A percentile compares a stretch with the other conserved stretches of the same genome.
Conservation (phyloP, 2,888 invertebrate species). For the Lithophane ornitopus region DNA sequence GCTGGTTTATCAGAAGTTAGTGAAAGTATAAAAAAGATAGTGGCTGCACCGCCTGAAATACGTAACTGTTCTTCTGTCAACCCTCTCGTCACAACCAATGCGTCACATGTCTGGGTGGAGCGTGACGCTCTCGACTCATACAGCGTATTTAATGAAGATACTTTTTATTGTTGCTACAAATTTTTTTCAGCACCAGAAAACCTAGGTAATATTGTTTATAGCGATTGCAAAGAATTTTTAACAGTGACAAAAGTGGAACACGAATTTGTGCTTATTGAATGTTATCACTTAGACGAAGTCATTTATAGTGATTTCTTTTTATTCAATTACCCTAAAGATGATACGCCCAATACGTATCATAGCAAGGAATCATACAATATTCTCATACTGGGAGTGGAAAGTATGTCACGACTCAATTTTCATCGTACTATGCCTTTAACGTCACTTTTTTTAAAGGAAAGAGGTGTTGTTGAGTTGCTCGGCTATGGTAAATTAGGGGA, state of each 20-base stretch:
- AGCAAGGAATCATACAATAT: conserved; percentile 89
- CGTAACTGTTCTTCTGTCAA: conserved; percentile 57
- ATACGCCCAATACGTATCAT: not conserved
- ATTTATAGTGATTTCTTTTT: conserved; percentile 69
- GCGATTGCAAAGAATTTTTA: conserved; percentile 66
- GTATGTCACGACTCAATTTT: conserved; percentile 95
- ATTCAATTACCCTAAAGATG: conserved; percentile 47
- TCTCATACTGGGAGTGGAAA: conserved; percentile 95
- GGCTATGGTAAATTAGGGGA: conserved; percentile 98
- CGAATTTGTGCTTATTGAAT: conserved; percentile 82
- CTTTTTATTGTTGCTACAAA: conserved; percentile 70
- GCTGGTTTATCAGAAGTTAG: conserved; percentile 60
- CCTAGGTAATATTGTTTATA: conserved; percentile 61
- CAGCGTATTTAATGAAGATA: conserved; percentile 40
- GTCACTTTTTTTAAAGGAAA: conserved; percentile 88
- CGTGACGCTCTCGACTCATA: conserved; percentile 58
- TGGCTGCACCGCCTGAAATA: conserved; percentile 35
- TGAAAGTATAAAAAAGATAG: conserved; percentile 55
- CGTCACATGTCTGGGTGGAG: conserved; percentile 70
- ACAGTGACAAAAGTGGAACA: conserved; percentile 60
- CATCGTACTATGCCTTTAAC: conserved; percentile 95
- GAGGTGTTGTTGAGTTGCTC: conserved; percentile 93
- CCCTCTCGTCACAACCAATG: conserved; percentile 64
- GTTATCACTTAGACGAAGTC: conserved; percentile 90
- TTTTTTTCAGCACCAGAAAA: conserved; percentile 58